A percentile compares a stretch with the other conserved stretches of the same genome.
Conservation (phyloP, 2,888 invertebrate genomes). For the Tuta absoluta region DNA sequence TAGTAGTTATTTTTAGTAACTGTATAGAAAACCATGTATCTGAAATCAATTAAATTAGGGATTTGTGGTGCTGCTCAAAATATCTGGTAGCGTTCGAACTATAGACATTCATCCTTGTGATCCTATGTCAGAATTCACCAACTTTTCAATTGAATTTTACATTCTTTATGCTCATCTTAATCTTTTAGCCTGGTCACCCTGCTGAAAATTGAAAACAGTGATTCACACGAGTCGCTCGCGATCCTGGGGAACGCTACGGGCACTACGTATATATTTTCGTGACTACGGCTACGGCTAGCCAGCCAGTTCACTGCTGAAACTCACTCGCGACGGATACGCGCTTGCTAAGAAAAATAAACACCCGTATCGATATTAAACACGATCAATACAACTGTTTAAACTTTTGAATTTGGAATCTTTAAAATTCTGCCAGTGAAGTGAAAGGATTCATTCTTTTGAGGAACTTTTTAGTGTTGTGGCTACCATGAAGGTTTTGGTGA, state of each 20-base stretch:
- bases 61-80: too few relatives aligned
- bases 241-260: neutral
- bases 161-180: too few relatives aligned
- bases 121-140: too few relatives aligned
- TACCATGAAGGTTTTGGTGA: slow-evolving; percentile 71
- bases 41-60: too few relatives aligned
- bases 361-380: slow-evolving; percentile 56
- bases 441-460: neutral
- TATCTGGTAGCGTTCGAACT: too few relatives aligned
- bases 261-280: too few relatives aligned
- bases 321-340: slow-evolving; percentile 26
- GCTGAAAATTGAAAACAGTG: slow-evolving; percentile 19
- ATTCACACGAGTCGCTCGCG: slow-evolving; percentile 12
- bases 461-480: slow-evolving; percentile 24
- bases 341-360: slow-evolving; percentile 25
- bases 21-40: too few relatives aligned
- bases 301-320: slow-evolving; percentile 43
- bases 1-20: too few relatives aligned
- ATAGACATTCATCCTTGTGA: too few relatives aligned
- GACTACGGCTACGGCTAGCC: neutral
- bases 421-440: slow-evolving; percentile 8
- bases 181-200: too few relatives aligned
- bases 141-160: too few relatives aligned
- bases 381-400: slow-evolving; percentile 42
- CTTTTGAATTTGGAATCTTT: slow-evolving; percentile 34